Percentiles rank a stretch among this genome's conserved stretches.
Conservation (phyloP, 2,797 vertebrate genomes). For the Hydrocynus forskahlii region DNA sequence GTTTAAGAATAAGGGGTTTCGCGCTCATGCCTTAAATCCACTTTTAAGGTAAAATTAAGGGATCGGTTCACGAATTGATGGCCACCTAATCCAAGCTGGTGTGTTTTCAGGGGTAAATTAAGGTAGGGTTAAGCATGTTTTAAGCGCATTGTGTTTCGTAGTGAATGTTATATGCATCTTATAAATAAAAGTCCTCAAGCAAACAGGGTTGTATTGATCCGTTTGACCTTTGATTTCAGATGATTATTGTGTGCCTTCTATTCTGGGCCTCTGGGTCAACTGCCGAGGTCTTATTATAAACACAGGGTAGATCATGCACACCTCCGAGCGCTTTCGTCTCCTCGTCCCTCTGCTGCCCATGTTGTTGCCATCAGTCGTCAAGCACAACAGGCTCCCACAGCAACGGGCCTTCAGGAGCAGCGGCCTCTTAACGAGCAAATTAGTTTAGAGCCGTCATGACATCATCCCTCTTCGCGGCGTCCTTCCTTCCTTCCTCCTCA, state of each 20-base stretch:
- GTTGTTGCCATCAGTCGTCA: constrained; percentile 57
- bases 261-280: constrained; percentile 1
- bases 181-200: too few species aligned
- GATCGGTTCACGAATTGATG: too few species aligned
- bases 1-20: too few species aligned
- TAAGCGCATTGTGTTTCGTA: too few species aligned
- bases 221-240: not conserved
- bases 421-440: constrained; percentile 51
- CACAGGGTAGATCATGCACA: not conserved
- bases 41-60: too few species aligned
- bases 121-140: too few species aligned
- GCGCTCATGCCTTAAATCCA: too few species aligned
- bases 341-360: constrained; percentile 21
- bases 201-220: not conserved
- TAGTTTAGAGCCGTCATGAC: constrained; percentile 41
- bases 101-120: too few species aligned
- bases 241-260: not conserved
- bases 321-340: not conserved
- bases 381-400: constrained; percentile 58
- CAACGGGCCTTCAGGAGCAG: constrained; percentile 57
- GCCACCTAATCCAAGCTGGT: too few species aligned
- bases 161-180: too few species aligned
- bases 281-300: not conserved
- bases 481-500: constrained; percentile 14
- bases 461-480: constrained; percentile 24